A percentile compares a stretch with the other conserved stretches of the same genome.
Conservation (phyloP, 2,888 invertebrate genomes). For the Melinaea marsaeus region DNA sequence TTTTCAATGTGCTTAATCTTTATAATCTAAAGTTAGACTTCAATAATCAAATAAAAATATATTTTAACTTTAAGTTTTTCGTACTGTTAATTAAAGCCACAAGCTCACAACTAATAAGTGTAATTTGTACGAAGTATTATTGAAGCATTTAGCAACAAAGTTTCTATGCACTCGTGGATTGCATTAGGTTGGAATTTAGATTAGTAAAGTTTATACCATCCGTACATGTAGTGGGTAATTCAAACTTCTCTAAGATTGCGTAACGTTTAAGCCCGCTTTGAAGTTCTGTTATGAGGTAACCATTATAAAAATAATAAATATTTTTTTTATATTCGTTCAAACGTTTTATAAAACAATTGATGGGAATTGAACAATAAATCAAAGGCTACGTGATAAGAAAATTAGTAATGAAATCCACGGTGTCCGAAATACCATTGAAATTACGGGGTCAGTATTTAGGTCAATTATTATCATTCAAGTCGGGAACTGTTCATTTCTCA, state of each 20-base stretch:
- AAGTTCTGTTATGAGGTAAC: not conserved
- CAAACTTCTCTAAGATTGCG: not conserved
- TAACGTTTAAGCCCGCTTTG: not conserved
- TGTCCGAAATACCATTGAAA: conserved; percentile 10
- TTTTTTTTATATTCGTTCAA: not conserved
- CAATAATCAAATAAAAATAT: too few species aligned
- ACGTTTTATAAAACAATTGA: conserved; percentile 14
- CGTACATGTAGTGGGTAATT: not conserved
- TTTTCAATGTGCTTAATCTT: too few species aligned
- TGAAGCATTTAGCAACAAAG: not conserved
- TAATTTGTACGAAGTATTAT: not conserved
- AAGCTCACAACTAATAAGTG: not conserved
- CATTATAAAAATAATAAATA: not conserved
- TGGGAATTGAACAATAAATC: conserved; percentile 8
- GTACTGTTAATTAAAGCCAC: too few species aligned
- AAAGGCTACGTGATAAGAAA: conserved; percentile 22
- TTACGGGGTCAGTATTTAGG: conserved; percentile 27
- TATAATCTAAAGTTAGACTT: too few species aligned
- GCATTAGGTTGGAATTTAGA: not conserved
- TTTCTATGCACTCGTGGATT: not conserved
- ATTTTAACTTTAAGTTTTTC: too few species aligned
- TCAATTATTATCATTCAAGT: conserved; percentile 27
- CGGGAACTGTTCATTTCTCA: conserved; percentile 13
- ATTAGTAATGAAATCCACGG: conserved; percentile 12
- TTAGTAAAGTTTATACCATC: conserved; percentile 5